These are phyloP conservation scores for Poecilia velifera DNA, from an alignment of 2,797 vertebrate species.

Conservation along the genomic window DNA sequence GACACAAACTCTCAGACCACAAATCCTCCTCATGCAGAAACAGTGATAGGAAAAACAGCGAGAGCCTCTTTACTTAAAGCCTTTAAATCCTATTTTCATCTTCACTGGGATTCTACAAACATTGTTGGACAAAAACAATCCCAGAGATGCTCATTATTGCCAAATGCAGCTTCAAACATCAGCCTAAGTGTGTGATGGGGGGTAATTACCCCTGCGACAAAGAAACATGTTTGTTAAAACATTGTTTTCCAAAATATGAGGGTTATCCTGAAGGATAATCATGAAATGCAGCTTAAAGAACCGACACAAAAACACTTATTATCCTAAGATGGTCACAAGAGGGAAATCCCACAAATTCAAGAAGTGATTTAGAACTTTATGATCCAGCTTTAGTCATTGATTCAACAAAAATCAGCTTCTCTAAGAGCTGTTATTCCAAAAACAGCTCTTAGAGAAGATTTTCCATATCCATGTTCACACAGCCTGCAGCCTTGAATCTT, in stretches of 20 bases:
- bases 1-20: slow-evolving; percentile 23
- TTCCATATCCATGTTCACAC: slow-evolving; percentile 8
- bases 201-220: slow-evolving; percentile 38
- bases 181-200: slow-evolving; percentile 32
- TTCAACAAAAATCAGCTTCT: neutral
- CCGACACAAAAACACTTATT: slow-evolving; percentile 19
- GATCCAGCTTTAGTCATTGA: slow-evolving; percentile 4
- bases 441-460: slow-evolving; percentile 39
- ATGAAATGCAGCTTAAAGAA: slow-evolving; percentile 44
- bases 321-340: slow-evolving; percentile 19
- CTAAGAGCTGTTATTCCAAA: slow-evolving; percentile 10
- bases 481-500: slow-evolving; percentile 10
- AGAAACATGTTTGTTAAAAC: slow-evolving; percentile 42
- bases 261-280: slow-evolving; percentile 46
- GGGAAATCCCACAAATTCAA: slow-evolving; percentile 11
- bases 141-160: slow-evolving; percentile 20
- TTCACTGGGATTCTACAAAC: slow-evolving; percentile 24
- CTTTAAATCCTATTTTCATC: slow-evolving; percentile 43
- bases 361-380: neutral
- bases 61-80: slow-evolving; percentile 34
- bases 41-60: slow-evolving; percentile 25
- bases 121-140: slow-evolving; percentile 22
- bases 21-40: slow-evolving; percentile 36
- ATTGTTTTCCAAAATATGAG: slow-evolving; percentile 47
- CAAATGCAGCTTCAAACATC: slow-evolving; percentile 9